Percentiles rank a stretch among this genome's conserved stretches.
These are phyloP conservation scores for Pogonus chalceus DNA, from an alignment of 1,140 invertebrate species.

Conservation along the genomic window DNA sequence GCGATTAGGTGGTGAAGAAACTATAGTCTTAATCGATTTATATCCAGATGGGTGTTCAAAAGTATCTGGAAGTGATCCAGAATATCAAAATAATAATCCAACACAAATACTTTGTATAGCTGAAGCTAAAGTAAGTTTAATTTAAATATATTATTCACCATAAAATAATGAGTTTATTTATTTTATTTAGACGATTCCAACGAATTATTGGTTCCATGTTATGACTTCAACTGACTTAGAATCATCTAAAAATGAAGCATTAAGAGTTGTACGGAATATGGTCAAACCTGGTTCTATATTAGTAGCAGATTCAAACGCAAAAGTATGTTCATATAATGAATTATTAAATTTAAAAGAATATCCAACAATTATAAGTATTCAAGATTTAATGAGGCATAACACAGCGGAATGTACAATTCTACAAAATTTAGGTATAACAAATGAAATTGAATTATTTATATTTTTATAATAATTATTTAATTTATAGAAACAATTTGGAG, in stretches of 20 bases:
- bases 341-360: slow-evolving; percentile 8
- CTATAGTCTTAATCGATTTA: slow-evolving; percentile 39
- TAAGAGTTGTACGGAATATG: slow-evolving; percentile 6
- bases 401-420: not conserved
- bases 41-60: slow-evolving; percentile 39
- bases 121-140: slow-evolving; percentile 35
- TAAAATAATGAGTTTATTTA: not conserved
- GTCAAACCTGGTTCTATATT: slow-evolving; percentile 13
- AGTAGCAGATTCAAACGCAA: slow-evolving; percentile 11
- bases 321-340: slow-evolving; percentile 1
- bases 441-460: not conserved
- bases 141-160: slow-evolving; percentile 28
- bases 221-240: not conserved
- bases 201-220: slow-evolving; percentile 3
- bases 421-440: slow-evolving; percentile 8
- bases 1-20: slow-evolving; percentile 34
- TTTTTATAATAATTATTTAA: slow-evolving; percentile 19
- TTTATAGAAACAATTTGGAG: slow-evolving; percentile 38
- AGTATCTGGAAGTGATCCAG: not conserved
- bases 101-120: slow-evolving; percentile 40
- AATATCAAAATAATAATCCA: slow-evolving; percentile 33
- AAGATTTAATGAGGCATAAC: slow-evolving; percentile 11
- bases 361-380: slow-evolving; percentile 9
- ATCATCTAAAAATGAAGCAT: not conserved
- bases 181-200: not conserved